Evolutionary conservation across 1,140 invertebrate species (phyloP).

Genomic region (Mizuhopecten yessoensis): DNA sequence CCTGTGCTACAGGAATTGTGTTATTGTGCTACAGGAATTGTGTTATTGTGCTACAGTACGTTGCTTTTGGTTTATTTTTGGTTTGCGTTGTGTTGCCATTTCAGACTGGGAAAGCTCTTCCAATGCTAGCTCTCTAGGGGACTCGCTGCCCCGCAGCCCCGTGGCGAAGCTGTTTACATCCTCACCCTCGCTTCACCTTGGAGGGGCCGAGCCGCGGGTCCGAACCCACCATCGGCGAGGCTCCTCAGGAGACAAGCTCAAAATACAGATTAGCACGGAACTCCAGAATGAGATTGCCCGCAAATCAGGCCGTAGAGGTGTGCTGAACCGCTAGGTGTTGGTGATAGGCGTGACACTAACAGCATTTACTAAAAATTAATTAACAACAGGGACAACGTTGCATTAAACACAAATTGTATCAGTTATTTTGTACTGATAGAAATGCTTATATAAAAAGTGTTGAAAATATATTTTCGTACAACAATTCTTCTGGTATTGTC

Average conservation of each 20-base stretch:
- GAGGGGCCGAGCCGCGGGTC: slow-evolving; percentile 52
- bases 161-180: slow-evolving; percentile 72
- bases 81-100: slow-evolving; percentile 56
- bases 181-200: slow-evolving; percentile 70
- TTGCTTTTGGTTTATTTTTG: slow-evolving; percentile 56
- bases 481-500: no score
- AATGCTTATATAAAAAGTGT: no score
- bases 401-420: no score
- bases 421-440: no score
- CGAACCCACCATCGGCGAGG: slow-evolving; percentile 76
- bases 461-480: no score
- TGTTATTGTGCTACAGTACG: slow-evolving; percentile 49
- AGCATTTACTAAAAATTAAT: background rate
- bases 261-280: slow-evolving; percentile 78
- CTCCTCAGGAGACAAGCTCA: slow-evolving; percentile 80
- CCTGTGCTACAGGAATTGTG: slow-evolving; percentile 36
- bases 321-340: slow-evolving; percentile 45
- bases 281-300: slow-evolving; percentile 76
- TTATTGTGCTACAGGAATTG: slow-evolving; percentile 45
- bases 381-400: no score
- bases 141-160: slow-evolving; percentile 48
- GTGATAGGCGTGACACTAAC: background rate
- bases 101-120: slow-evolving; percentile 69
- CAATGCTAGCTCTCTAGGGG: slow-evolving; percentile 56
- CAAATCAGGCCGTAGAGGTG: slow-evolving; percentile 72